Conservation (phyloP, 2,888 invertebrate species). For the Drosophila maculinotata region DNA sequence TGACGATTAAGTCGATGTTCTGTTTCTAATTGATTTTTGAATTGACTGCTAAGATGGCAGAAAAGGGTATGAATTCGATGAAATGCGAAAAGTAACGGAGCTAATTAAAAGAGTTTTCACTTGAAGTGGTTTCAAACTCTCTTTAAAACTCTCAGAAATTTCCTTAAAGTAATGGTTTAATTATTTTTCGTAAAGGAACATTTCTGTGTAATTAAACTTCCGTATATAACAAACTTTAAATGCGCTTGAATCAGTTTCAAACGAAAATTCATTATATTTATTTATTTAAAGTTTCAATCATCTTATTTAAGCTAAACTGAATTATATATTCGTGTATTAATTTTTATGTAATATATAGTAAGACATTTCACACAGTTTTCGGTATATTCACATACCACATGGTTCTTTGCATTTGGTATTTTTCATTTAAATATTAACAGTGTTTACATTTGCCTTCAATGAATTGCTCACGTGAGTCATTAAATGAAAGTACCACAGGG, state of each 20-base stretch:
- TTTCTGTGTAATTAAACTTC: too few relatives aligned
- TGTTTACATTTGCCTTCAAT: conserved; percentile 52
- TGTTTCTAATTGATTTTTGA: conserved; percentile 39
- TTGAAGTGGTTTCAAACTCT: neutral
- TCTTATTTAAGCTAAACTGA: too few relatives aligned
- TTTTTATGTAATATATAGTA: too few relatives aligned
- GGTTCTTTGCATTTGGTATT: conserved; percentile 8
- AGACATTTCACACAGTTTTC: too few relatives aligned
- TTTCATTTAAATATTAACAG: conserved; percentile 35
- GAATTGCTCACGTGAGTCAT: conserved; percentile 45
- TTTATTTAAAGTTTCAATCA: too few relatives aligned
- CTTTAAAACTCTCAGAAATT: neutral
- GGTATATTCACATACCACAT: conserved; percentile 2
- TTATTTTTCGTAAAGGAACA: neutral
- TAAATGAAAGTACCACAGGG: conserved; percentile 48
- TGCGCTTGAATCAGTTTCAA: too few relatives aligned
- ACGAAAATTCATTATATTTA: too few relatives aligned
- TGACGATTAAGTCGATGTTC: conserved; percentile 15
- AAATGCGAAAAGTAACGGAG: neutral
- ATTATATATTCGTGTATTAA: too few relatives aligned
- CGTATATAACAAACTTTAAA: too few relatives aligned
- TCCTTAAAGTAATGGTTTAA: too few relatives aligned
- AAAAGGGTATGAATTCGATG: neutral
- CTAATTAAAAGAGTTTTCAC: neutral
- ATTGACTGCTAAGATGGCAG: conserved; percentile 7